These are phyloP conservation scores for Galeopterus variegatus DNA, from an alignment of 2,113 vertebrate genomes.

Conservation along the genomic window DNA sequence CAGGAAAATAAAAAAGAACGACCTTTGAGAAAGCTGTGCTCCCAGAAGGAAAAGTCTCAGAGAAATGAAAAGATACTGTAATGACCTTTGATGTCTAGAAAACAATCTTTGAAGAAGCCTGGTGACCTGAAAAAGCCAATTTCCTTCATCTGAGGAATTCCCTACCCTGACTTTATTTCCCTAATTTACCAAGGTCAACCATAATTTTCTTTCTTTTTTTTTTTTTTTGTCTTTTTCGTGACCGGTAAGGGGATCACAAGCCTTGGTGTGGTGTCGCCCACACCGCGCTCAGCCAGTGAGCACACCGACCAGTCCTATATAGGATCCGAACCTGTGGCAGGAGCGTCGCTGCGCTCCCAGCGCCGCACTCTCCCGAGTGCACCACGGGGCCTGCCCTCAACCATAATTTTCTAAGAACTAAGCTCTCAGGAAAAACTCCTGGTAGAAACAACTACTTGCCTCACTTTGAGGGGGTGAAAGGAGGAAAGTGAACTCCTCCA, in stretches of 20 bases:
- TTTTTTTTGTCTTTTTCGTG: no score
- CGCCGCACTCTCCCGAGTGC: no score
- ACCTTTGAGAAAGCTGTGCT: neutral
- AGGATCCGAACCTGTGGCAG: no score
- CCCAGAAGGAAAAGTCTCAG: constrained; percentile 18
- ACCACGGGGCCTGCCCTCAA: no score
- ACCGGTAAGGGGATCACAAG: no score
- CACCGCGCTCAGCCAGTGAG: no score
- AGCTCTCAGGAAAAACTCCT: constrained; percentile 10
- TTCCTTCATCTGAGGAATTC: constrained; percentile 41
- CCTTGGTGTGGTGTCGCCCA: no score
- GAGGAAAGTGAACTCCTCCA: neutral
- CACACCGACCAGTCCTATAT: no score
- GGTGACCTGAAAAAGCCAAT: neutral
- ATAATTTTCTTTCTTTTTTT: constrained; percentile 45
- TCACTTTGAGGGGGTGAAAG: neutral
- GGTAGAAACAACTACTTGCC: neutral
- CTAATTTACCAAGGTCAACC: neutral
- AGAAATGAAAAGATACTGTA: constrained; percentile 36
- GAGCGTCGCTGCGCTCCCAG: no score
- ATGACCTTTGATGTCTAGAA: neutral
- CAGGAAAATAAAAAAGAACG: neutral
- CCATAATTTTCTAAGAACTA: constrained; percentile 38
- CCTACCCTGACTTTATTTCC: constrained; percentile 4
- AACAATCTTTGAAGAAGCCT: constrained; percentile 52